Conservation (phyloP, 1,140 invertebrate species). For the Gryllus bimaculatus region DNA sequence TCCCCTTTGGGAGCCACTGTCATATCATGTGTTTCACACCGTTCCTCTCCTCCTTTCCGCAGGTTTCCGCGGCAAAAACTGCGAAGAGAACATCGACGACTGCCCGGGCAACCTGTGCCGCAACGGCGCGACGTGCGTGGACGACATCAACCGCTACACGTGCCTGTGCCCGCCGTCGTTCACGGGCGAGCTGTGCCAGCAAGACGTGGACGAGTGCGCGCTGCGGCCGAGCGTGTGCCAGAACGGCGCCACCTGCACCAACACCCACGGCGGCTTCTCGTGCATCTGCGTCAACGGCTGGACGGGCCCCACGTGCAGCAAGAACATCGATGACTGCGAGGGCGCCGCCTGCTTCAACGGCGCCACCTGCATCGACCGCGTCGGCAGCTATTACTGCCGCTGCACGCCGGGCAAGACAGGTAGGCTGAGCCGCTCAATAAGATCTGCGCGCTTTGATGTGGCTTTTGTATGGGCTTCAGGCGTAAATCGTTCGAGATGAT, state of each 20-base stretch:
- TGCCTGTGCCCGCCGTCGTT: conserved; percentile 82
- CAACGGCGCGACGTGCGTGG: conserved; percentile 82
- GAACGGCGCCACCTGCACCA: conserved; percentile 91
- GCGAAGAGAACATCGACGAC: conserved; percentile 85
- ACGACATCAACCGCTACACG: conserved; percentile 76
- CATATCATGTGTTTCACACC: too few relatives aligned
- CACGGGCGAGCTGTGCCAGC: conserved; percentile 72
- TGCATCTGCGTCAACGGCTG: conserved; percentile 96
- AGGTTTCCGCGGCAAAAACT: conserved; percentile 79
- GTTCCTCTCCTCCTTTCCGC: conserved; percentile 29
- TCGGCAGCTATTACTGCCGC: conserved; percentile 88
- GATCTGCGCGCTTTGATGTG: neutral
- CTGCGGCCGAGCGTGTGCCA: conserved; percentile 75
- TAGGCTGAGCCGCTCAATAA: conserved; percentile 34
- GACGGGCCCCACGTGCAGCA: conserved; percentile 81
- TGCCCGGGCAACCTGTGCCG: conserved; percentile 81
- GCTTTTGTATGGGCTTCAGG: too few relatives aligned
- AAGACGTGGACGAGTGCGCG: conserved; percentile 72
- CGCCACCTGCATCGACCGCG: conserved; percentile 90
- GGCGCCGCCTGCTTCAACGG: conserved; percentile 91
- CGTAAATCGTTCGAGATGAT: too few relatives aligned
- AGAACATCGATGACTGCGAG: conserved; percentile 90
- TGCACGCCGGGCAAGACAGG: conserved; percentile 93
- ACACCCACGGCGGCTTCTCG: conserved; percentile 77
- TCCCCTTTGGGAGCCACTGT: too few relatives aligned